Base-by-base conservation (phyloP, 2,888 invertebrate species). In the Euzophera pinguis region DNA sequence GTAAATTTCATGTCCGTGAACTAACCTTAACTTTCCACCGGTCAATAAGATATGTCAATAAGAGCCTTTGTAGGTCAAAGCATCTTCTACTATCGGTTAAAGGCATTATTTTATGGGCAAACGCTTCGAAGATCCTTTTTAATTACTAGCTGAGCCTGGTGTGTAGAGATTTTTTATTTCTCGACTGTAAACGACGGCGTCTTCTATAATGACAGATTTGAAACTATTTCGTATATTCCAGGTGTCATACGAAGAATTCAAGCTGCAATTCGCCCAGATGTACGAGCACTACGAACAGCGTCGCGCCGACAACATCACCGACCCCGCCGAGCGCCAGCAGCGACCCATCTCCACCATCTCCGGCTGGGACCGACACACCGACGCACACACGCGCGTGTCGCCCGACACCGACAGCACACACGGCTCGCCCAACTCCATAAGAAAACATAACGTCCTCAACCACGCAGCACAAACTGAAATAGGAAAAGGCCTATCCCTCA, bases 191-290 rank as follows among this genome's bases (percentile, higher is more conserved):
- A n/a, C n/a, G n/a, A n/a, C n/a, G n/a, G n/a, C n/a, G n/a, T n/a
- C n/a, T n/a, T n/a, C n/a, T n/a, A n/a, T n/a, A n/a, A n/a, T n/a
- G n/a, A n/a, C n/a, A n/a, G n/a, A n/a, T n/a, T n/a, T n/a, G n/a
- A n/a, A n/a, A n/a, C n/a, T n/a, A n/a, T n/a, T n/a, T 32, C 6
- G 7, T 22, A n/a, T 1, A 48, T 76, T 80, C 6, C 73, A 97
- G 97, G 97, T 99, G 7, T 98, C 99, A 0, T 98, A 98, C 81
- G 99, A 99, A 90, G 99, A 99, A 82, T 99, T 99, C 84, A 97
- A 98, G 75, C 92, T 98, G 5, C 98, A 99, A 82, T 98, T 99
- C 86, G 97, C 98, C 32, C 97, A 98, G 89, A 98, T 98, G 97
- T 98, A 98, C 78, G 97, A 97, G 75, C 97, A 97, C 75, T 99